Percentiles rank a stretch among this genome's conserved stretches.
These are phyloP conservation scores for Poicephalus gulielmi DNA, from an alignment of 2,113 vertebrate species.

Conservation along the genomic window DNA sequence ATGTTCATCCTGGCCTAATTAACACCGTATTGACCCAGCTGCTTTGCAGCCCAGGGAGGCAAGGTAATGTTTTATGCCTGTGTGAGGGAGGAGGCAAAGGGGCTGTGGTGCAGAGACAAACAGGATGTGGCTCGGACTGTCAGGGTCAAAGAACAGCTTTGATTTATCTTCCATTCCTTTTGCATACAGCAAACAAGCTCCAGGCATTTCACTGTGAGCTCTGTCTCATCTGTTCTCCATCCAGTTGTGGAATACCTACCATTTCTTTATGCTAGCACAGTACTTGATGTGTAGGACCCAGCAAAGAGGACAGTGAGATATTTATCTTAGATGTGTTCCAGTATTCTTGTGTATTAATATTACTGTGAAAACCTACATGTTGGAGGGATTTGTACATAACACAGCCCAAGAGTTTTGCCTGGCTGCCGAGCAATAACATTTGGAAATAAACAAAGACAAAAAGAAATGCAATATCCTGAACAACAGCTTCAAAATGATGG, in stretches of 20 bases:
- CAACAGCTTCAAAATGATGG: not conserved
- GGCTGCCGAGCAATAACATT: conserved; percentile 25
- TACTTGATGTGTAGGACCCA: not conserved
- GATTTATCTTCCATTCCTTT: not conserved
- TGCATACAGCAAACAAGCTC: accelerated
- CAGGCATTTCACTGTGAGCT: not conserved
- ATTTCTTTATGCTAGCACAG: not conserved
- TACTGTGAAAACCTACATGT: conserved; percentile 32
- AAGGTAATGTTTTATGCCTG: not conserved
- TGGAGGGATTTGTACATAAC: not conserved
- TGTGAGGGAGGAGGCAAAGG: not conserved
- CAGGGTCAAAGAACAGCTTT: not conserved
- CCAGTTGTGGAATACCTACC: not conserved
- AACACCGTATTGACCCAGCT: not conserved
- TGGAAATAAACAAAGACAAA: conserved; percentile 45
- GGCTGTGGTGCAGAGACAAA: not conserved
- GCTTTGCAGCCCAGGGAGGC: not conserved
- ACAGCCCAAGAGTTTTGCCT: conserved; percentile 12
- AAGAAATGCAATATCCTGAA: conserved; percentile 11
- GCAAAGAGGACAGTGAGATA: not conserved
- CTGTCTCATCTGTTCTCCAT: not conserved
- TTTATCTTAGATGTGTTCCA: conserved; percentile 25
- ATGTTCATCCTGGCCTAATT: not conserved
- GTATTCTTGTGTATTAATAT: conserved; percentile 24
- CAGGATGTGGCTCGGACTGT: accelerated